Conservation (phyloP, 2,888 invertebrate genomes). For the Drosophila seclusa region DNA sequence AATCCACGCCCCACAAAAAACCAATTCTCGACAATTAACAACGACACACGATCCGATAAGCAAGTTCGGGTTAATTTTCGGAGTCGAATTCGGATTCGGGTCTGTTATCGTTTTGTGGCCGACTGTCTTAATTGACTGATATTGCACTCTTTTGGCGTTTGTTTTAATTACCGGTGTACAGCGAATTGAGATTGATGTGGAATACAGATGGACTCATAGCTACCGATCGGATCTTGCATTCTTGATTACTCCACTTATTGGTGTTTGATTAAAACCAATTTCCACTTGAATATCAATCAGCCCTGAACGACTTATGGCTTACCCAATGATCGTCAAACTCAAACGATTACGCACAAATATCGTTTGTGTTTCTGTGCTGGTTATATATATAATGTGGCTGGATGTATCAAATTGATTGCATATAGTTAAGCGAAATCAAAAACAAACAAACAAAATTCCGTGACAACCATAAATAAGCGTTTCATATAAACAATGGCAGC, state of each 20-base stretch:
- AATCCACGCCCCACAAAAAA: slow-evolving; percentile 5
- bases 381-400: slow-evolving; percentile 8
- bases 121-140: slow-evolving; percentile 62
- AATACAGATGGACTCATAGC: slow-evolving; percentile 49
- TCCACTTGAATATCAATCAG: slow-evolving; percentile 72
- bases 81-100: not conserved
- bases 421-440: slow-evolving; percentile 16
- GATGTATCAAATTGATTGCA: slow-evolving; percentile 44
- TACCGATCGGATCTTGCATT: slow-evolving; percentile 55
- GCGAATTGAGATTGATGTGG: slow-evolving; percentile 75
- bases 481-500: slow-evolving; percentile 27
- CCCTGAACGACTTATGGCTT: slow-evolving; percentile 39
- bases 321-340: slow-evolving; percentile 22
- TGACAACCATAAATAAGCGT: slow-evolving; percentile 49
- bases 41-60: not conserved
- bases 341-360: slow-evolving; percentile 9
- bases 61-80: not conserved
- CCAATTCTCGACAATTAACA: not conserved
- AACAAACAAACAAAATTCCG: slow-evolving; percentile 32
- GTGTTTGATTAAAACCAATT: slow-evolving; percentile 57
- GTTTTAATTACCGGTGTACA: slow-evolving; percentile 32
- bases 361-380: not conserved
- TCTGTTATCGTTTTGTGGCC: slow-evolving; percentile 20
- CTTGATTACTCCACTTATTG: slow-evolving; percentile 71
- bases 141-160: slow-evolving; percentile 35